phyloP scores from a whole-genome alignment of 2,113 vertebrate genomes.

The Oreochromis aureus region DNA sequence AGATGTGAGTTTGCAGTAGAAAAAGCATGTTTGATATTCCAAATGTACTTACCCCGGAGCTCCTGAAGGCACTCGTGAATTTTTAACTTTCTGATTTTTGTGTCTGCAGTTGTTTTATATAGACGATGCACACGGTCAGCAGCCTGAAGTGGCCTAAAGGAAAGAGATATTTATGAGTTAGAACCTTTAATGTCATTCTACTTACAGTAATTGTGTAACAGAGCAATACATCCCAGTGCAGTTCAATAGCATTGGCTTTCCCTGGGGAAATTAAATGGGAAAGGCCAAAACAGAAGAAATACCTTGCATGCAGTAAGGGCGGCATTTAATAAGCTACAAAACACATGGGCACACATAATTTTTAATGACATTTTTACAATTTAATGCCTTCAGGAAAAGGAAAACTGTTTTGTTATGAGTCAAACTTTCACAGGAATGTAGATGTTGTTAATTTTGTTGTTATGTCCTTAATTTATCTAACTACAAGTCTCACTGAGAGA shows the following conservation, averaged over 20 bases:
- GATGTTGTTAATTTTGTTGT: neutral
- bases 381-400: neutral
- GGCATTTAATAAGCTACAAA: neutral
- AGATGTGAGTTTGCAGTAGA: neutral
- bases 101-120: neutral
- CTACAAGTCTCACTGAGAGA: neutral
- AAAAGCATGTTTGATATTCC: neutral
- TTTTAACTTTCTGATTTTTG: neutral
- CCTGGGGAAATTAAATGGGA: slow-evolving; percentile 31
- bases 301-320: neutral
- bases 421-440: neutral
- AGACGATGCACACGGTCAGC: neutral
- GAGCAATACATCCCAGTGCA: neutral
- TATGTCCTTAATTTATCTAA: neutral
- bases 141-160: neutral
- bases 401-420: neutral
- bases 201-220: slow-evolving; percentile 27
- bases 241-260: neutral
- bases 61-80: neutral
- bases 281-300: slow-evolving; percentile 13
- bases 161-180: slow-evolving; percentile 9
- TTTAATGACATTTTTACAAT: neutral
- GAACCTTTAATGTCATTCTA: neutral
- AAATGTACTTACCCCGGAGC: neutral
- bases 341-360: neutral